Evolutionary conservation across 37 sponge, comb jelly and placozoan species (phyloP).

Genomic region (Spongilla lacustris): DNA sequence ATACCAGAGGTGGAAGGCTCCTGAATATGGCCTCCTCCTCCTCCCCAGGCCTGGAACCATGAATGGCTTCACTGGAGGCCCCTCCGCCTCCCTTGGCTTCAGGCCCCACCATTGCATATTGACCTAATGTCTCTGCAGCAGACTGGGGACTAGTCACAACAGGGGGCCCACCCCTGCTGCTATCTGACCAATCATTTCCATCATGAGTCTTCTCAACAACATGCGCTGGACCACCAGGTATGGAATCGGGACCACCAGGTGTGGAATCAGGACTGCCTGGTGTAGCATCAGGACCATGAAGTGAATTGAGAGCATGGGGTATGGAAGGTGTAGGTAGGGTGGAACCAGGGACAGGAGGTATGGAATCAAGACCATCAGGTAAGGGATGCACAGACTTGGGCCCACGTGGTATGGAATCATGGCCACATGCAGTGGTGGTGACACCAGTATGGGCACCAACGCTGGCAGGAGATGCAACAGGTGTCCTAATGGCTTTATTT

Average conservation of each 20-base stretch:
- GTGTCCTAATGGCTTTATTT: background rate
- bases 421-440: background rate
- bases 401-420: background rate
- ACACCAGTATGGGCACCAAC: background rate
- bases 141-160: background rate
- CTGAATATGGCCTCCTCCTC: conserved; percentile 36
- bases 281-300: background rate
- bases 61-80: background rate
- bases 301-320: background rate
- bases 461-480: background rate
- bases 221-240: no score
- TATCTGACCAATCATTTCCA: no score
- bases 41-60: background rate
- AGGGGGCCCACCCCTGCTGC: background rate
- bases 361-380: background rate
- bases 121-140: background rate
- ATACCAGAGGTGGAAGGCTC: conserved; percentile 33
- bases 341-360: background rate
- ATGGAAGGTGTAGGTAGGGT: background rate
- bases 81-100: background rate
- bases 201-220: background rate
- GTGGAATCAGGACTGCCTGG: no score
- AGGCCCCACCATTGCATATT: background rate
- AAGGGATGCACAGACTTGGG: background rate
- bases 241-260: no score